Percentiles rank a stretch among this genome's conserved stretches.
Evolutionary conservation across 2,888 invertebrate genomes (phyloP).

Genomic region (Corbicula japonica): DNA sequence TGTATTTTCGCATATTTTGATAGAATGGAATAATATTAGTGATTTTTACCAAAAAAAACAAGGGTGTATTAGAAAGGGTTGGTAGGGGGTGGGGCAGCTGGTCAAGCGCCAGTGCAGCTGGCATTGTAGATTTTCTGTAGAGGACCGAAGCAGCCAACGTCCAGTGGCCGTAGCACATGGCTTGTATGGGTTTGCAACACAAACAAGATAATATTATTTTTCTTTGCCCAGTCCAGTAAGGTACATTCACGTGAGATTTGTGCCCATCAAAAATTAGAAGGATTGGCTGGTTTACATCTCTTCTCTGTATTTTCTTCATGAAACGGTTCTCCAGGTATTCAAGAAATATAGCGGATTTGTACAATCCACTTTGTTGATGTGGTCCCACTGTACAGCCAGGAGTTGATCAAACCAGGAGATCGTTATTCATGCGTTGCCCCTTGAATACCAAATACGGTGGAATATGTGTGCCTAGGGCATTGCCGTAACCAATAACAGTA

Average conservation of each 20-base stretch:
- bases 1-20: too few species aligned
- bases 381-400: constrained; percentile 14
- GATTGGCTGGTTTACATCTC: constrained; percentile 9
- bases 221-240: constrained; percentile 36
- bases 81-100: too few species aligned
- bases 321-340: constrained; percentile 21
- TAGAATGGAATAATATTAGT: too few species aligned
- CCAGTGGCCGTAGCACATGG: constrained; percentile 39
- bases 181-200: constrained; percentile 24
- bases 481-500: constrained; percentile 17
- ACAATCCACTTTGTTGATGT: constrained; percentile 30
- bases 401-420: constrained; percentile 6
- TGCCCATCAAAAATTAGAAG: constrained; percentile 33
- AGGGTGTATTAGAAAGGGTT: too few species aligned
- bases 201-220: constrained; percentile 32
- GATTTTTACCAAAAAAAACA: too few species aligned
- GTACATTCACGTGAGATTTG: constrained; percentile 16
- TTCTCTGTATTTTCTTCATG: constrained; percentile 18
- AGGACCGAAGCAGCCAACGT: constrained; percentile 51
- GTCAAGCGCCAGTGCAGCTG: too few species aligned
- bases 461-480: constrained; percentile 11
- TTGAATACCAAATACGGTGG: constrained; percentile 29
- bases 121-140: constrained; percentile 16
- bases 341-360: constrained; percentile 5
- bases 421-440: constrained; percentile 22